Conservation (phyloP, 2,888 invertebrate species). For the Agonum fuliginosum region DNA sequence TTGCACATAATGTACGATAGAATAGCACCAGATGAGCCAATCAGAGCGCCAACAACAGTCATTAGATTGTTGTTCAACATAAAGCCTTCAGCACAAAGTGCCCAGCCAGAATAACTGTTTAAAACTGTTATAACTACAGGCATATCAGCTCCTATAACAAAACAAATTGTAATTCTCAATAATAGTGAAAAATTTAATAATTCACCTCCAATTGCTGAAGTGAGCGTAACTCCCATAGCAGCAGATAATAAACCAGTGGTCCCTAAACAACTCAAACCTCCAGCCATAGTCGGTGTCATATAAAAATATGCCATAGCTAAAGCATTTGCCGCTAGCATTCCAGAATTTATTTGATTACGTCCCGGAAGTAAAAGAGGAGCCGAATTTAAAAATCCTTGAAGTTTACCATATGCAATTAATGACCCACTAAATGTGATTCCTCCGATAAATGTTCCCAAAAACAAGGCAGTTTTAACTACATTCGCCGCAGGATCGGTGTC, state of each 20-base stretch:
- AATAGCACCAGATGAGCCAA: conserved; percentile 94
- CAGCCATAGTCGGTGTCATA: conserved; percentile 77
- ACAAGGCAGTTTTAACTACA: conserved; percentile 88
- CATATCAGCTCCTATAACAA: conserved; percentile 90
- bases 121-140: conserved; percentile 94
- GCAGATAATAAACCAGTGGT: conserved; percentile 86
- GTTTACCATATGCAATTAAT: conserved; percentile 91
- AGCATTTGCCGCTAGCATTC: conserved; percentile 81
- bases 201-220: conserved; percentile 90
- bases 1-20: conserved; percentile 96
- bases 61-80: conserved; percentile 94
- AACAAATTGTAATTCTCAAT: not conserved
- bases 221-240: conserved; percentile 90
- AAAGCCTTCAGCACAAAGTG: conserved; percentile 94
- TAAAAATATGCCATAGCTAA: conserved; percentile 85
- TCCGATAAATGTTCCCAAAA: conserved; percentile 92
- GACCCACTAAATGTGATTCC: conserved; percentile 94
- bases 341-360: conserved; percentile 84
- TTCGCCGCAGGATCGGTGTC: conserved; percentile 87
- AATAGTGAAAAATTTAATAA: not conserved
- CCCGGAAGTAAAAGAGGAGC: conserved; percentile 89
- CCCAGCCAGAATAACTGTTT: conserved; percentile 96
- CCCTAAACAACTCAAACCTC: conserved; percentile 84
- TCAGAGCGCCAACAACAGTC: conserved; percentile 93
- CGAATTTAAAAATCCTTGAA: conserved; percentile 87